phyloP scores from a whole-genome alignment of 2,888 invertebrate genomes.

The Phaedon cochleariae region DNA sequence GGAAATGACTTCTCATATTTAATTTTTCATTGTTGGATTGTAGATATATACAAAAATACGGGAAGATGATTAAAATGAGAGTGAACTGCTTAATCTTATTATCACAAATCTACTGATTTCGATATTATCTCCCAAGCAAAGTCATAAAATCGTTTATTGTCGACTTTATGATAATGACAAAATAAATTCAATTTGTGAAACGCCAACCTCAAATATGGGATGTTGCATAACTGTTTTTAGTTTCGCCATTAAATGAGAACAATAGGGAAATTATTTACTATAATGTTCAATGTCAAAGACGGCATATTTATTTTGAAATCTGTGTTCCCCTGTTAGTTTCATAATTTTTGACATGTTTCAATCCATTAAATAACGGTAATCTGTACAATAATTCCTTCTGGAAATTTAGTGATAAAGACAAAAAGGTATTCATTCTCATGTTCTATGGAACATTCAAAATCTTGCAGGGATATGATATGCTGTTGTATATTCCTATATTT shows the following conservation, averaged over 20 bases:
- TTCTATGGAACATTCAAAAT: too few relatives aligned
- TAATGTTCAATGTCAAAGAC: background rate
- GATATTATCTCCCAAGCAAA: background rate
- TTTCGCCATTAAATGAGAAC: background rate
- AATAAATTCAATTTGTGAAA: background rate
- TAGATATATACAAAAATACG: too few relatives aligned
- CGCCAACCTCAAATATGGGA: background rate
- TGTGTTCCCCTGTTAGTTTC: background rate
- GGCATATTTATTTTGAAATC: background rate
- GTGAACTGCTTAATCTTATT: too few relatives aligned
- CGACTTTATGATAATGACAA: background rate
- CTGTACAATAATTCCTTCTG: too few relatives aligned
- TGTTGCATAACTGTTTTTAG: background rate
- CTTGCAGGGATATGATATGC: too few relatives aligned
- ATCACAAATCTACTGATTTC: background rate
- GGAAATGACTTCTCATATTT: too few relatives aligned
- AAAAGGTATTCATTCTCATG: too few relatives aligned
- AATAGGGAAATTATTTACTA: background rate
- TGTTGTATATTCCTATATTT: too few relatives aligned
- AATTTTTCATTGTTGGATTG: too few relatives aligned
- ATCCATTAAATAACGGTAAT: too few relatives aligned
- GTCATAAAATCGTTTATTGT: background rate
- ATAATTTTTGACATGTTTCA: background rate
- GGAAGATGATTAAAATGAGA: too few relatives aligned
- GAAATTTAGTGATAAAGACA: too few relatives aligned